Conservation (phyloP, 2,113 vertebrate genomes). For the Uria lomvia region DNA sequence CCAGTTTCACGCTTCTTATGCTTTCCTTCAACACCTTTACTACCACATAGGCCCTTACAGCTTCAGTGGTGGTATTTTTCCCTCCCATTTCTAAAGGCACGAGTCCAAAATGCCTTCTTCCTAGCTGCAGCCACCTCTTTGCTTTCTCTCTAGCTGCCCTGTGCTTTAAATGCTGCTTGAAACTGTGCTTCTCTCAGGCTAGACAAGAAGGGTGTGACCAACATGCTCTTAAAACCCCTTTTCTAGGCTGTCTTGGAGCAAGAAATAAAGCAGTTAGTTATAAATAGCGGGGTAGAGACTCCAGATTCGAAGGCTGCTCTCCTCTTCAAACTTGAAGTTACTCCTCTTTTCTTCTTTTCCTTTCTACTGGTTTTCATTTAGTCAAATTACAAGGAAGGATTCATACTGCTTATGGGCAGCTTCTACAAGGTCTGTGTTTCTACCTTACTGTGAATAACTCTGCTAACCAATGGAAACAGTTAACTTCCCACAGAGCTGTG, state of each 20-base stretch:
- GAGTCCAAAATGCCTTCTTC: neutral
- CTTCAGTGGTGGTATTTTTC: neutral
- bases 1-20: neutral
- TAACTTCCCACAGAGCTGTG: neutral
- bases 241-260: neutral
- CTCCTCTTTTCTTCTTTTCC: neutral
- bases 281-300: neutral
- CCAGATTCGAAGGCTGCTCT: neutral
- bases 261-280: neutral
- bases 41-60: neutral
- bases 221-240: neutral
- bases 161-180: neutral
- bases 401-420: neutral
- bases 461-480: neutral
- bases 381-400: neutral
- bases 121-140: neutral
- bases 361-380: neutral
- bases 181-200: neutral
- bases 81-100: neutral
- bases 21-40: neutral
- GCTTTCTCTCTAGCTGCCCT: neutral
- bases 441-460: neutral
- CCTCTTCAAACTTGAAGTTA: neutral
- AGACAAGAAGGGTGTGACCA: neutral
- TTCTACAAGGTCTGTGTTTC: neutral